Evolutionary conservation across 2,888 invertebrate genomes (phyloP).

Genomic region (Xestia sexstrigata): DNA sequence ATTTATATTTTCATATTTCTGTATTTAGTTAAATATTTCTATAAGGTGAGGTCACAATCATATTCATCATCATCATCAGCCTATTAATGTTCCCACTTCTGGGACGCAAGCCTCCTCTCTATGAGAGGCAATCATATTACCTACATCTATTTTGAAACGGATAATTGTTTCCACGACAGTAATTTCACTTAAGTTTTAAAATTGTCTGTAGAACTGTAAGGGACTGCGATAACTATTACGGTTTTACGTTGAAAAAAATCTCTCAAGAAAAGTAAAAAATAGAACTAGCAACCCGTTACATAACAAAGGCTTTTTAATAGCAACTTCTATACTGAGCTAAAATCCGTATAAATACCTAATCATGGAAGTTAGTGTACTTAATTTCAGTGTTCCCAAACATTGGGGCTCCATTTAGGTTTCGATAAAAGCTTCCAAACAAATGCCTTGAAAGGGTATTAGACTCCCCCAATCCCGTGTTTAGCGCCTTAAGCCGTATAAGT

Average conservation of each 20-base stretch:
- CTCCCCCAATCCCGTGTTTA: conserved; percentile 60
- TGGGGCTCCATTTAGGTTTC: conserved; percentile 55
- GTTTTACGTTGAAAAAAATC: not conserved
- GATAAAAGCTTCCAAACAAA: conserved; percentile 66
- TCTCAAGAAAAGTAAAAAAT: not conserved
- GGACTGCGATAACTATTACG: not conserved
- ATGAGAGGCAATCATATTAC: too few relatives aligned
- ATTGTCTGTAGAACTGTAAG: not conserved
- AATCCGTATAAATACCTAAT: conserved; percentile 19
- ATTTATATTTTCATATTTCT: too few relatives aligned
- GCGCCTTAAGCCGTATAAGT: conserved; percentile 63
- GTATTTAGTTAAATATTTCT: too few relatives aligned
- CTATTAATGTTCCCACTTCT: too few relatives aligned
- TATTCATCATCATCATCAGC: too few relatives aligned
- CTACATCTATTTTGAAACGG: not conserved
- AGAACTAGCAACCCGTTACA: not conserved
- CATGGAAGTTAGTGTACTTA: conserved; percentile 17
- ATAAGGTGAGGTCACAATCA: not conserved
- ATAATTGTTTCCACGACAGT: not conserved
- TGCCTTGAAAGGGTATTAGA: conserved; percentile 66
- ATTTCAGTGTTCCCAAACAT: conserved; percentile 46
- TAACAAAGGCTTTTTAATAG: not conserved
- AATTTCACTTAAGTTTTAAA: not conserved
- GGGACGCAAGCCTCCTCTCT: too few relatives aligned
- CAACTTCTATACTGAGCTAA: conserved; percentile 2